phyloP scores from a whole-genome alignment of 37 sponge, comb jelly and placozoan species.

The Halisarca cf. caerulea region DNA sequence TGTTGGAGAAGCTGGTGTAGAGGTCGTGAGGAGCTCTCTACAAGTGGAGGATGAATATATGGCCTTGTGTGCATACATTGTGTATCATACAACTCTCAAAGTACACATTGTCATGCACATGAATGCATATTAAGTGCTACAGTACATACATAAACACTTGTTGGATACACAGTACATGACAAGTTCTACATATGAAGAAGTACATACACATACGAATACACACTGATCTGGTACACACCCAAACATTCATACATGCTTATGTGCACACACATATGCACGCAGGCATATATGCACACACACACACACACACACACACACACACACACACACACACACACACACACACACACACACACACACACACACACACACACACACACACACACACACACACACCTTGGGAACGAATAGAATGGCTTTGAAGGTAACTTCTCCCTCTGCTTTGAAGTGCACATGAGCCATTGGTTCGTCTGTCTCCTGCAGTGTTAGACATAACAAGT shows the following conservation, averaged over 20 bases:
- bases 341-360: conserved; percentile 16
- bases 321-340: not conserved
- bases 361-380: conserved; percentile 38
- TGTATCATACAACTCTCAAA: no score
- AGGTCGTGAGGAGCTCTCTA: conserved; percentile 83
- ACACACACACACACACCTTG: conserved; percentile 38
- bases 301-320: conserved; percentile 9
- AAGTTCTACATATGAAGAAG: no score
- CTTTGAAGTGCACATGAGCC: conserved; percentile 94
- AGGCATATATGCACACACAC: not conserved
- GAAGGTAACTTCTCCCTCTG: conserved; percentile 99
- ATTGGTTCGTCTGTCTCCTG: conserved; percentile 81
- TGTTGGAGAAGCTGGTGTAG: conserved; percentile 74
- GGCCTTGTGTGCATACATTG: no score
- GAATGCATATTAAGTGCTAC: not conserved
- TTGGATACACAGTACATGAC: no score
- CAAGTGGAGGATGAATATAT: not conserved
- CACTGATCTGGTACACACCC: no score
- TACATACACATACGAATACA: no score
- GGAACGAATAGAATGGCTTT: conserved; percentile 94
- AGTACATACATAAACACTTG: not conserved
- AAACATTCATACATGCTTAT: no score
- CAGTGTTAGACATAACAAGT: not conserved
- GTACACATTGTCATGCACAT: not conserved
- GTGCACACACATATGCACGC: no score